Percentiles rank a stretch among this genome's conserved stretches.
Conservation (phyloP, 2,797 vertebrate genomes). For the Intellagama lesueurii region DNA sequence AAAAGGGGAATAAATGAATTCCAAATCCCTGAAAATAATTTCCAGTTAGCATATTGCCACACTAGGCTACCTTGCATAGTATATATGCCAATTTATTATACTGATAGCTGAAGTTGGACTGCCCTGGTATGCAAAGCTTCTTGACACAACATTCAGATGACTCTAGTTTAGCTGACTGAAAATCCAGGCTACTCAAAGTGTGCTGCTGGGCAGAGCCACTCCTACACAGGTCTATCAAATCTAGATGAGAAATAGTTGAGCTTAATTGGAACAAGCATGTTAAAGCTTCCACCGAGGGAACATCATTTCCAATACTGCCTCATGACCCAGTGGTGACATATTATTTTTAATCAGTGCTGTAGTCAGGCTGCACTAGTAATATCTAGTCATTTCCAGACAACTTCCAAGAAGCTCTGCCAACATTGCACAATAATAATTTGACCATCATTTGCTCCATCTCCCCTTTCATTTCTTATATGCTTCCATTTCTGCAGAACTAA, state of each 20-base stretch:
- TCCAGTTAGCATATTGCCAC: neutral
- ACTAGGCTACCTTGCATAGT: neutral
- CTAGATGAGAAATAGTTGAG: constrained; percentile 4
- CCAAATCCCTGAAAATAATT: neutral
- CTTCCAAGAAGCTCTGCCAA: neutral
- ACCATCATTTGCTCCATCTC: neutral
- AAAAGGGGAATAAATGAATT: no score
- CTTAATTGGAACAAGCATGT: neutral
- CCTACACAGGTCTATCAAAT: neutral
- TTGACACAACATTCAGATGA: neutral
- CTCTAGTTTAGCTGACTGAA: neutral
- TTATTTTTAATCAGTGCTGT: constrained; percentile 6
- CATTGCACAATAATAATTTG: neutral
- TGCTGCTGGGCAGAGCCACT: neutral
- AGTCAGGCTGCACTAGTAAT: constrained; percentile 12
- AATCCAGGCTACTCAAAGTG: neutral
- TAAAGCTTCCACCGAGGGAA: neutral
- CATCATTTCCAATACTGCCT: neutral
- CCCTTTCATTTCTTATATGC: neutral
- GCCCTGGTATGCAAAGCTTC: neutral
- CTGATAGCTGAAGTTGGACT: neutral
- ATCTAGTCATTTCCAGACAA: neutral
- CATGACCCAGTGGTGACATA: neutral
- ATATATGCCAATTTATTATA: neutral
- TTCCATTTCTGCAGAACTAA: neutral